Evolutionary conservation across 1,140 invertebrate species (phyloP), one percentile per base, ranked within the genome.

Genomic region (Drosophila yakuba): DNA sequence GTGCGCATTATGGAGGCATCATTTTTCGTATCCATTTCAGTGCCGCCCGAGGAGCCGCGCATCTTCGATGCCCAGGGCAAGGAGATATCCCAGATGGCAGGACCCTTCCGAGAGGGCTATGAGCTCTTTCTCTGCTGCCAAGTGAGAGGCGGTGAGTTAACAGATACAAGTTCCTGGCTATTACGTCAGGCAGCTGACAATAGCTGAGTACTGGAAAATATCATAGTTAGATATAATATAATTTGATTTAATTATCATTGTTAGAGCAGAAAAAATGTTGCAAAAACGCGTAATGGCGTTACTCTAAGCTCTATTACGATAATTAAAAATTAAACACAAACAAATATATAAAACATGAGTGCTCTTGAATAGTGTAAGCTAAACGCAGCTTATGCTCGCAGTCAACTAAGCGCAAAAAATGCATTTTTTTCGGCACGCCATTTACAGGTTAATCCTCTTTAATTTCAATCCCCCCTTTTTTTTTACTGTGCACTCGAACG

Each of bases 21-120:
- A 43, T 6, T 25, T 8, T 17, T 25, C 25, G n/a, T 3, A 17
- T 25, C 14, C 20, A 92, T 93, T 92, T 94, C 93, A 97, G 97
- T 96, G 84, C 95, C 96, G 38, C 96, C 97, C 36, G 95, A 95
- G 67, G 94, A 94, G 54, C 96, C 96, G 15, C 94, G 95, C 86
- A 96, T 98, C 91, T 96, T 97, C 88, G 96, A 97, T 91, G 95
- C 95, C 25, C 95, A 97, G 92, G 96, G 96, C 51, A 94, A 95
- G 81, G 95, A 97, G 91, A 95, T 97, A 57, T 93, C 94, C 51
- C 95, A 95, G 45, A 93, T 95, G 17, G 96, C 96, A 2, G 96
- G 97, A 43, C 97, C 96, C 25, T 97, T 97, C 92, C 94, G 96
- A 64, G 97, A 97, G 93, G 97, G 96, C 47, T 95, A 96, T 80